These are phyloP conservation scores for Heloderma charlesbogerti DNA, from an alignment of 2,113 vertebrate genomes.

Conservation along the genomic window DNA sequence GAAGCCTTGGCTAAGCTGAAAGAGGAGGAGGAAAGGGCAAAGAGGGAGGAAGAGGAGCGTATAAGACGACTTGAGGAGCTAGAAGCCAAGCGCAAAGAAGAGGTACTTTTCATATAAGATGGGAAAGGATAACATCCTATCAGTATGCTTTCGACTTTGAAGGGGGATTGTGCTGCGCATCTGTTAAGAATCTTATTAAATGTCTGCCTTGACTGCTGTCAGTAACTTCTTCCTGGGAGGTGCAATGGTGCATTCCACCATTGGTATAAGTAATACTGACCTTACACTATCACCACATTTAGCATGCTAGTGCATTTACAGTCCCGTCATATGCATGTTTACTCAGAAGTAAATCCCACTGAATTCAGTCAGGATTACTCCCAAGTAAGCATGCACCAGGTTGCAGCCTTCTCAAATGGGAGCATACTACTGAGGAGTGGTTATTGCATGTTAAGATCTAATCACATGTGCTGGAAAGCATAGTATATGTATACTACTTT, in stretches of 20 bases:
- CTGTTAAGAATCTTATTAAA: neutral
- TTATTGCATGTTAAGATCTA: neutral
- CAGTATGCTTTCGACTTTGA: neutral
- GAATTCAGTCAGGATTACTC: neutral
- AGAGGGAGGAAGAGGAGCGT: slow-evolving; percentile 90
- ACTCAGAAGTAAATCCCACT: neutral
- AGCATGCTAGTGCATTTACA: neutral
- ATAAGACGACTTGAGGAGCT: slow-evolving; percentile 87
- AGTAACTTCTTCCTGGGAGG: neutral
- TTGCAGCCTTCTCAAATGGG: neutral
- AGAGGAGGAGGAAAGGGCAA: slow-evolving; percentile 93
- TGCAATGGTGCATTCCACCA: neutral
- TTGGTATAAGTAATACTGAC: neutral
- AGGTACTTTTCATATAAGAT: slow-evolving; percentile 77
- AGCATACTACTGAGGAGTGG: no score
- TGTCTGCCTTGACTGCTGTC: neutral
- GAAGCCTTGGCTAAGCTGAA: slow-evolving; percentile 95
- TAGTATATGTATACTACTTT: neutral
- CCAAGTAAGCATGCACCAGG: neutral
- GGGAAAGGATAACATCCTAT: neutral
- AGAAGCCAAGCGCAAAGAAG: slow-evolving; percentile 91
- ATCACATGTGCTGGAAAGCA: neutral
- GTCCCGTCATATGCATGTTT: neutral
- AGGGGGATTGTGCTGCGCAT: neutral
- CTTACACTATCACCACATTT: neutral